phyloP scores from a whole-genome alignment of 2,888 invertebrate species.

The Syrista parreyssii region DNA sequence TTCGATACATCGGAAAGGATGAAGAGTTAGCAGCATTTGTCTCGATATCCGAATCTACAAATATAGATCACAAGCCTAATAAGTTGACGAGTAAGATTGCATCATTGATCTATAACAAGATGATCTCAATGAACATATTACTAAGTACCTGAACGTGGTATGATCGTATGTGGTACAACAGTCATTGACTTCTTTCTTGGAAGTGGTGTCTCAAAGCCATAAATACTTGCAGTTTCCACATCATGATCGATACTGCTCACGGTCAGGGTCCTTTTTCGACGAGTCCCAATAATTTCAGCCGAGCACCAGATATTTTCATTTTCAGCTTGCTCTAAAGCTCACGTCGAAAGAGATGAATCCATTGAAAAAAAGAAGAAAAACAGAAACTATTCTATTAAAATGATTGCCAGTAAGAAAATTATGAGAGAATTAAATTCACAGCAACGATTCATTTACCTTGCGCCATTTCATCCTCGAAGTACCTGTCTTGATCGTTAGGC shows the following conservation, averaged over 20 bases:
- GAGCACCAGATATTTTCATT: conserved; percentile 1
- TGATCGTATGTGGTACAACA: not conserved
- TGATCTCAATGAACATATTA: not conserved
- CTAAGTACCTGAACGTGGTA: not conserved
- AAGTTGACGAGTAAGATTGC: not conserved
- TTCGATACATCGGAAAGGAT: not conserved
- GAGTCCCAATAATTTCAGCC: conserved; percentile 30
- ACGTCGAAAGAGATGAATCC: not conserved
- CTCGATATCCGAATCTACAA: not conserved
- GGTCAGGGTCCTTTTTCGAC: conserved; percentile 35
- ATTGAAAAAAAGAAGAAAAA: not conserved
- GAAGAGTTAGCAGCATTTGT: not conserved
- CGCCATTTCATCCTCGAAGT: not conserved
- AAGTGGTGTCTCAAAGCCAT: conserved; percentile 64
- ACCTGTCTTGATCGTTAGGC: not conserved
- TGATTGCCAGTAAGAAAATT: not conserved
- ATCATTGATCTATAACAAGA: not conserved
- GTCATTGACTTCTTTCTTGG: conserved; percentile 49
- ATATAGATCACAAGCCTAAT: not conserved
- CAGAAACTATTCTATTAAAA: not conserved
- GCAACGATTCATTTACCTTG: not conserved
- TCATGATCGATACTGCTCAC: conserved; percentile 57
- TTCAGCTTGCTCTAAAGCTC: not conserved
- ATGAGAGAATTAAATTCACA: not conserved
- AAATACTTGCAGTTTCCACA: conserved; percentile 62